Evolutionary conservation across 1,140 invertebrate species (phyloP).

Genomic region (Wiebesia pumilae): DNA sequence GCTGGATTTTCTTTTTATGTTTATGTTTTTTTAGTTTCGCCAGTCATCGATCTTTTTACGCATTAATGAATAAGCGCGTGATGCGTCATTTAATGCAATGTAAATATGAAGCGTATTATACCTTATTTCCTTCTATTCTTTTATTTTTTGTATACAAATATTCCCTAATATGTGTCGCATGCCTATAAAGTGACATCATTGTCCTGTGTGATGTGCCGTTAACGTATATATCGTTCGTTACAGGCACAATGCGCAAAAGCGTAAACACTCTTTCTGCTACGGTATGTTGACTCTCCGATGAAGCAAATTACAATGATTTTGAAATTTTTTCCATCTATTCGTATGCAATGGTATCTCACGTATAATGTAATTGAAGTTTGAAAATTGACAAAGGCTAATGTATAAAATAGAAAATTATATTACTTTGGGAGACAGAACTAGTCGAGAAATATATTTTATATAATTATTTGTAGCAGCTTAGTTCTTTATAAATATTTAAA

Average conservation of each 20-base stretch:
- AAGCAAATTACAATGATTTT: not conserved
- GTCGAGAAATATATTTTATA: not conserved
- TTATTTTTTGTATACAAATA: not conserved
- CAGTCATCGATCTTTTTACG: not conserved
- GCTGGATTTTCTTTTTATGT: constrained; percentile 15
- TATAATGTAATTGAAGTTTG: not conserved
- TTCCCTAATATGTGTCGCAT: not conserved
- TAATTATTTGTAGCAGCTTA: not conserved
- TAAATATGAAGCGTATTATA: not conserved
- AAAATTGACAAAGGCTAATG: no score
- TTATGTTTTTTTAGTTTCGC: not conserved
- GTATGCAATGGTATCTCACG: no score
- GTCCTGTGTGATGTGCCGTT: not conserved
- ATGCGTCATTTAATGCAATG: not conserved
- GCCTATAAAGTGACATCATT: not conserved
- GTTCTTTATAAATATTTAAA: no score
- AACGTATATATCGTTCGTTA: not conserved
- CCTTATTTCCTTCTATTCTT: not conserved
- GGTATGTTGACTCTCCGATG: not conserved
- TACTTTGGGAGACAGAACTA: no score
- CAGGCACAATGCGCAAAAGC: not conserved
- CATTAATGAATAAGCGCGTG: not conserved
- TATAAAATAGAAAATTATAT: no score
- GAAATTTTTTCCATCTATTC: not conserved
- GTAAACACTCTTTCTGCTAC: not conserved